Evolutionary conservation across 2,888 invertebrate genomes (phyloP).

Genomic region (Noctua janthe): DNA sequence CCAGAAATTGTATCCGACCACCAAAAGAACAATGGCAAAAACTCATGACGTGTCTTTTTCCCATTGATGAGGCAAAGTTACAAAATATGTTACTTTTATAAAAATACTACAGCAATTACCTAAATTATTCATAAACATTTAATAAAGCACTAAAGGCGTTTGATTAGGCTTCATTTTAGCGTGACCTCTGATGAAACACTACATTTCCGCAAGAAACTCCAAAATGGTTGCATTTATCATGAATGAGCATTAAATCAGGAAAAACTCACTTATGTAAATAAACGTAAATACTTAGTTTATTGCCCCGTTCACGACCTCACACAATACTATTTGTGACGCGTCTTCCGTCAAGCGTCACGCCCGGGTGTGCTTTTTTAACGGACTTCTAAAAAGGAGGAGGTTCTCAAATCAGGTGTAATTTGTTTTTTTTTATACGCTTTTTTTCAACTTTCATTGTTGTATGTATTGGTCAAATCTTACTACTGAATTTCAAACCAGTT

Average conservation of each 20-base stretch:
- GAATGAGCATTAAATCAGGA: neutral
- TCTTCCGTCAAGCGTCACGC: too few relatives aligned
- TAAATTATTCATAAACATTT: neutral
- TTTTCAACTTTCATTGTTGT: too few relatives aligned
- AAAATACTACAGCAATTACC: neutral
- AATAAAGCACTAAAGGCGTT: neutral
- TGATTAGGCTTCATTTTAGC: neutral
- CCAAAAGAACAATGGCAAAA: neutral
- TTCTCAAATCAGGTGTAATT: too few relatives aligned
- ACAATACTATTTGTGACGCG: too few relatives aligned
- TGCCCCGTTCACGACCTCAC: neutral
- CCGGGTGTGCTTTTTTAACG: neutral
- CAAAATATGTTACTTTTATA: neutral
- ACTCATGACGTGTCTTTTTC: neutral
- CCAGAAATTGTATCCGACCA: neutral
- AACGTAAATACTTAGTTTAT: neutral
- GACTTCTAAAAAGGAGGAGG: too few relatives aligned
- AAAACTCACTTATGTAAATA: neutral
- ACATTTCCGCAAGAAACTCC: constrained; percentile 1
- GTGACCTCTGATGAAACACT: neutral
- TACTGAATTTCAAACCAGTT: neutral
- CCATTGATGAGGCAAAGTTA: neutral
- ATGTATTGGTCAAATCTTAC: neutral
- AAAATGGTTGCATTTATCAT: constrained; percentile 11
- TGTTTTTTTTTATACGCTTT: too few relatives aligned